Conservation (phyloP, 1,140 invertebrate species). For the Drosophila kurseongensis region DNA sequence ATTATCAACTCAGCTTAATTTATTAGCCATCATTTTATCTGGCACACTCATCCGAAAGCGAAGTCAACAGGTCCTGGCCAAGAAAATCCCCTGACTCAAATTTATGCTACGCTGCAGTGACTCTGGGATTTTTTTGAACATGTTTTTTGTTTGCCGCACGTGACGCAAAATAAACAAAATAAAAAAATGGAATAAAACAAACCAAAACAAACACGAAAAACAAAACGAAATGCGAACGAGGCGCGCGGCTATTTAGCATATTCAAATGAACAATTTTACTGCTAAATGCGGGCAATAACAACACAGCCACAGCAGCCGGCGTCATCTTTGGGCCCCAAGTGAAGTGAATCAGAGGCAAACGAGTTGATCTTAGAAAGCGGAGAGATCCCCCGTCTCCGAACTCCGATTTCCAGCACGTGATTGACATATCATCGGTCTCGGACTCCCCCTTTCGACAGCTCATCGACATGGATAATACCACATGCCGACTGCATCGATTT, state of each 20-base stretch:
- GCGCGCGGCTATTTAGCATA: slow-evolving; percentile 73
- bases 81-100: slow-evolving; percentile 25
- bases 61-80: slow-evolving; percentile 9
- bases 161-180: slow-evolving; percentile 61
- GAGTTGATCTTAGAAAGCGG: slow-evolving; percentile 56
- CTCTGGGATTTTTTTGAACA: slow-evolving; percentile 24
- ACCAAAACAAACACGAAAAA: slow-evolving; percentile 40
- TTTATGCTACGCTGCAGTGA: slow-evolving; percentile 52
- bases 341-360: slow-evolving; percentile 58
- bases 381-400: slow-evolving; percentile 2
- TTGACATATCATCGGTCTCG: slow-evolving; percentile 52
- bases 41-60: slow-evolving; percentile 3
- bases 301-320: slow-evolving; percentile 21
- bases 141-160: slow-evolving; percentile 58
- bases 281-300: slow-evolving; percentile 50
- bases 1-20: slow-evolving; percentile 15
- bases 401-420: slow-evolving; percentile 34
- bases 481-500: slow-evolving; percentile 41
- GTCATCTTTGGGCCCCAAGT: slow-evolving; percentile 36
- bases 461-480: slow-evolving; percentile 13
- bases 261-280: slow-evolving; percentile 65
- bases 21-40: not conserved
- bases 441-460: slow-evolving; percentile 35
- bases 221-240: slow-evolving; percentile 49
- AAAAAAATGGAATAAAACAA: slow-evolving; percentile 20